These are phyloP conservation scores for Herminia tarsipennalis DNA, from an alignment of 2,888 invertebrate species.

Conservation along the genomic window DNA sequence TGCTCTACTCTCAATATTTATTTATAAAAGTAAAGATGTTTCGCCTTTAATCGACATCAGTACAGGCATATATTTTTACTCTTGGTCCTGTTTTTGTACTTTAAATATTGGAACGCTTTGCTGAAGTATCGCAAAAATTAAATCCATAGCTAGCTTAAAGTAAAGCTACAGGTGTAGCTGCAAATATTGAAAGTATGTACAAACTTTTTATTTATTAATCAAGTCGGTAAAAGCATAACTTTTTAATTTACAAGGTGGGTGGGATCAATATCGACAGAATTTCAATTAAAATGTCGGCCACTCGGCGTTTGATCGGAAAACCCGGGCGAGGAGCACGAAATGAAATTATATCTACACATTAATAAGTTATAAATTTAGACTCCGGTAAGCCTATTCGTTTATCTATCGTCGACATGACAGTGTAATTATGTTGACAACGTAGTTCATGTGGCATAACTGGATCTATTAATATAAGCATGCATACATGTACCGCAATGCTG, in stretches of 20 bases:
- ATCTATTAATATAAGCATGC: not conserved
- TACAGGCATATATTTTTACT: not conserved
- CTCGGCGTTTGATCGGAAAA: slow-evolving; percentile 29
- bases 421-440: not conserved
- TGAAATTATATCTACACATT: slow-evolving; percentile 34
- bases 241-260: slow-evolving; percentile 17
- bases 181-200: too few species aligned
- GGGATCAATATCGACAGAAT: slow-evolving; percentile 36
- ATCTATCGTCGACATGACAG: slow-evolving; percentile 11
- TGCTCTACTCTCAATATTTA: too few species aligned
- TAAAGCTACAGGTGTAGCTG: too few species aligned
- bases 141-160: too few species aligned
- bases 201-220: not conserved
- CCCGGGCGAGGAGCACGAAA: slow-evolving; percentile 16
- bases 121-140: too few species aligned
- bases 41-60: too few species aligned
- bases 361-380: slow-evolving; percentile 28
- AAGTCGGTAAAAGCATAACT: slow-evolving; percentile 8
- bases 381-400: slow-evolving; percentile 15
- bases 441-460: not conserved
- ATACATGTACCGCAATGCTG: not conserved
- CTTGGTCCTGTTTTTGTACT: not conserved
- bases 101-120: too few species aligned
- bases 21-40: too few species aligned
- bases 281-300: slow-evolving; percentile 61